A percentile compares a stretch with the other conserved stretches of the same genome.
phyloP scores from a whole-genome alignment of 1,140 invertebrate species.

The Oryctes rhinoceros region DNA sequence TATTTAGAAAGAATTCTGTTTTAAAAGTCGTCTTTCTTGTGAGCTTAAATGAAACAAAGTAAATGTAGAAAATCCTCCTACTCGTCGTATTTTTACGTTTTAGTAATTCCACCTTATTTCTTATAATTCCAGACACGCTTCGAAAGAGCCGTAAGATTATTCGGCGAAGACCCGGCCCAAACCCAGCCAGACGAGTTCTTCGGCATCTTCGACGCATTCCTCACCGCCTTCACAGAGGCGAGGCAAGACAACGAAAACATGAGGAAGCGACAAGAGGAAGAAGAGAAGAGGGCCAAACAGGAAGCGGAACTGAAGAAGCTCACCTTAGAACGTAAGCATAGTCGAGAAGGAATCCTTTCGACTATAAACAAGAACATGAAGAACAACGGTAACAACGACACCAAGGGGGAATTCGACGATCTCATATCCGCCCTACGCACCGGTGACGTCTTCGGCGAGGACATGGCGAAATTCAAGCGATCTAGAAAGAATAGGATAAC shows the following conservation, averaged over 20 bases:
- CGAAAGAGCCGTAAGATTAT: constrained; percentile 84
- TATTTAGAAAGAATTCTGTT: too few species aligned
- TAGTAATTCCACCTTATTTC: background rate
- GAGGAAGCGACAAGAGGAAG: constrained; percentile 85
- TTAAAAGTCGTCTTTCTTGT: too few species aligned
- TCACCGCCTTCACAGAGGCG: constrained; percentile 86
- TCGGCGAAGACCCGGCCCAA: constrained; percentile 88
- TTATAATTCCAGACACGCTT: constrained; percentile 67
- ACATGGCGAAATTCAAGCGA: constrained; percentile 91
- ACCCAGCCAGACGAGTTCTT: constrained; percentile 96
- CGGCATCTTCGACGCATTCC: constrained; percentile 91
- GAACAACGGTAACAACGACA: constrained; percentile 60
- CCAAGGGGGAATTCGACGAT: constrained; percentile 95
- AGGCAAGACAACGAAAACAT: constrained; percentile 89
- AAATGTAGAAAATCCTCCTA: too few species aligned
- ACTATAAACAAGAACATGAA: constrained; percentile 63
- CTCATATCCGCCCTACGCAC: constrained; percentile 94
- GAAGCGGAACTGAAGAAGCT: constrained; percentile 90
- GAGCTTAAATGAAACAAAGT: too few species aligned
- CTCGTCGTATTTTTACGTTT: background rate
- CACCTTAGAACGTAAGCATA: constrained; percentile 86
- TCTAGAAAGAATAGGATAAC: constrained; percentile 73
- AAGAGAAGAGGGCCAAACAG: constrained; percentile 88
- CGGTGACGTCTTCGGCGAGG: constrained; percentile 97
- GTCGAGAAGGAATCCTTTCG: constrained; percentile 73